These are phyloP conservation scores for Magallana ariakensis DNA, from an alignment of 1,140 invertebrate genomes.

Conservation along the genomic window DNA sequence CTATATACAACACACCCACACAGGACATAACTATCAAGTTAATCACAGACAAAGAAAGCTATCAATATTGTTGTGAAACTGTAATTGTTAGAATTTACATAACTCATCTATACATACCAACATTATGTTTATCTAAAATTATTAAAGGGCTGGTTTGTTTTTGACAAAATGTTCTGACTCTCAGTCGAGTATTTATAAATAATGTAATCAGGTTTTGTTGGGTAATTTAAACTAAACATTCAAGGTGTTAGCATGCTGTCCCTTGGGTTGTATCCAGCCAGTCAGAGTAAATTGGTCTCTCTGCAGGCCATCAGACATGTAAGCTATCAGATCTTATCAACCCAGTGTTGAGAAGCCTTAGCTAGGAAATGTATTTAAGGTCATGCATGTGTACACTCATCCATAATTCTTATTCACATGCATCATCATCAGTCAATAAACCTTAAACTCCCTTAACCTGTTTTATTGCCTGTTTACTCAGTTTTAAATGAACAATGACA, in stretches of 20 bases:
- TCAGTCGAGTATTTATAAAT: too few species aligned
- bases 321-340: background rate
- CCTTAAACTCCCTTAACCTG: background rate
- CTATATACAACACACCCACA: background rate
- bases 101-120: background rate
- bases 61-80: background rate
- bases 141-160: background rate
- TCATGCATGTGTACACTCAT: background rate
- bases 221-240: slow-evolving; percentile 18
- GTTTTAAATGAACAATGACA: slow-evolving; percentile 29
- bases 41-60: background rate
- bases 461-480: slow-evolving; percentile 6
- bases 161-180: background rate
- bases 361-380: background rate
- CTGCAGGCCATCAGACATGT: background rate
- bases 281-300: background rate
- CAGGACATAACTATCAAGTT: background rate
- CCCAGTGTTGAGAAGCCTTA: background rate
- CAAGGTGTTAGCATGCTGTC: slow-evolving; percentile 22
- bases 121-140: background rate
- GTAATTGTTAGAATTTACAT: background rate
- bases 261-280: background rate
- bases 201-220: background rate
- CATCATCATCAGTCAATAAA: slow-evolving; percentile 9
- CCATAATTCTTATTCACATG: background rate